phyloP scores from a whole-genome alignment of 2,888 invertebrate genomes.

The Zygogramma bicolorata region DNA sequence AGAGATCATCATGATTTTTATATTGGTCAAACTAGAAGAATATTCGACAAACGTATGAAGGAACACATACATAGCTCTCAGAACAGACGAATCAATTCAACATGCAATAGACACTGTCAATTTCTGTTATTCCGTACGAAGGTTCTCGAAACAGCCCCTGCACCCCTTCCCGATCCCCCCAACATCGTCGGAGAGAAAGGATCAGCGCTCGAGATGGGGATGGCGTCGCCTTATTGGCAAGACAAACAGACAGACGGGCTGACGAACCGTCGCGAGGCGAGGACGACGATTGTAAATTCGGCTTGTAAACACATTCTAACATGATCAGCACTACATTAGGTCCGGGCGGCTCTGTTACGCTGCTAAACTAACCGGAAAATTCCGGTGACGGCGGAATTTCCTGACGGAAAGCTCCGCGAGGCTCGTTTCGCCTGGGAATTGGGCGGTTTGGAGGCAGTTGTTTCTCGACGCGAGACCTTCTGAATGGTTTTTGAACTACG shows the following conservation, averaged over 20 bases:
- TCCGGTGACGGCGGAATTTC: slow-evolving; percentile 24
- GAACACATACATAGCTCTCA: no score
- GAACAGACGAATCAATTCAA: no score
- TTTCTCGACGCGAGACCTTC: background rate
- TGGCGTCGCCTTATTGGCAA: slow-evolving; percentile 64
- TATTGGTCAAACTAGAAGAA: no score
- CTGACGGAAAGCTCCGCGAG: background rate
- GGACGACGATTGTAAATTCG: slow-evolving; percentile 67
- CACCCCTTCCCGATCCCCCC: no score
- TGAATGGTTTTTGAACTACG: background rate
- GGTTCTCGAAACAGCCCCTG: no score
- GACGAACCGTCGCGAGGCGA: slow-evolving; percentile 64
- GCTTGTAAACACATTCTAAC: slow-evolving; percentile 68
- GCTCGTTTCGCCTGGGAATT: background rate
- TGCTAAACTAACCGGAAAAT: slow-evolving; percentile 66
- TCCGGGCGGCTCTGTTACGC: slow-evolving; percentile 64
- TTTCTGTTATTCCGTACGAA: no score
- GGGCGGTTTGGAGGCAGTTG: background rate
- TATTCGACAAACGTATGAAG: no score
- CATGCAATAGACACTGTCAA: no score
- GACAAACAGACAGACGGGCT: slow-evolving; percentile 62
- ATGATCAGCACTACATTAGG: slow-evolving; percentile 69
- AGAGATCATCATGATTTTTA: no score
- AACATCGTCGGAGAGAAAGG: no score
- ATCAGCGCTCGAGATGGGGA: background rate